Conservation (phyloP, 2,797 vertebrate genomes). For the Scolopax bukidnonensis region DNA sequence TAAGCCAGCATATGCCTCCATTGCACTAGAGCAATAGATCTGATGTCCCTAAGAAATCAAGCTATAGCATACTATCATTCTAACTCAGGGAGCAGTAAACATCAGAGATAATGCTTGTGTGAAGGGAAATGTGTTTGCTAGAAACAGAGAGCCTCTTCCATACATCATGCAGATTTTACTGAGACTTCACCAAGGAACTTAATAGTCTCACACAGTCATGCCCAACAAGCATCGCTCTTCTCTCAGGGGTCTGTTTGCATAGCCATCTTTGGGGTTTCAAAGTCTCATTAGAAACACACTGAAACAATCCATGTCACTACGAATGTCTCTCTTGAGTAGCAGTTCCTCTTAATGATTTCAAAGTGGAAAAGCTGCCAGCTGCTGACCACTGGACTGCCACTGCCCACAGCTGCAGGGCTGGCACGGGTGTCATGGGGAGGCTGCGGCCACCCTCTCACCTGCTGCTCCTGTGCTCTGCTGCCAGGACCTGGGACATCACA, state of each 20-base stretch:
- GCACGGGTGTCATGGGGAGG: accelerated
- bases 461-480: neutral
- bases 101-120: neutral
- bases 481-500: neutral
- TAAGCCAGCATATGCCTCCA: neutral
- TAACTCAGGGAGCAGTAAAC: neutral
- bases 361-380: neutral
- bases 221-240: neutral
- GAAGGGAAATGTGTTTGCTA: neutral
- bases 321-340: neutral
- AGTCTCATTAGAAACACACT: neutral
- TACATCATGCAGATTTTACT: neutral
- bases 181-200: neutral
- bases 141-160: neutral
- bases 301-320: neutral
- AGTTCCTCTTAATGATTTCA: neutral
- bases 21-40: neutral
- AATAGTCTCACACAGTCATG: neutral
- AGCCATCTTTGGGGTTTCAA: neutral
- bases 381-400: neutral
- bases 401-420: accelerated
- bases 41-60: neutral
- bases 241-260: neutral
- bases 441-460: neutral
- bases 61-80: neutral